These are phyloP conservation scores for Drosophila ercepeae DNA, from an alignment of 1,140 invertebrate species.

Conservation along the genomic window DNA sequence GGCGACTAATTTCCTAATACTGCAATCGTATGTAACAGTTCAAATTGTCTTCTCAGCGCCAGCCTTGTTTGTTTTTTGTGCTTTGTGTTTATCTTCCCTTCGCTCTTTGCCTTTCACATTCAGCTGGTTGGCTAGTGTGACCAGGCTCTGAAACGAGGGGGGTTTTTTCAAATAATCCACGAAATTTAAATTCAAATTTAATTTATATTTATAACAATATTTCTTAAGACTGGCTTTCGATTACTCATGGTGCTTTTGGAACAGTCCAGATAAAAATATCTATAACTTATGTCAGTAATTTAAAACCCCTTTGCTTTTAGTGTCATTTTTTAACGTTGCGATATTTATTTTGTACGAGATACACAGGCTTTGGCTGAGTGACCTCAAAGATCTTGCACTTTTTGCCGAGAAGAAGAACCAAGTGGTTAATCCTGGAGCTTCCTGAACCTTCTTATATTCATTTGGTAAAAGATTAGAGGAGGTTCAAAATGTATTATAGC, in stretches of 20 bases:
- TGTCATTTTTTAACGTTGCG: not conserved
- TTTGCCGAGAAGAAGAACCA: not conserved
- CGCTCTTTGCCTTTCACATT: not conserved
- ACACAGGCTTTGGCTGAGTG: not conserved
- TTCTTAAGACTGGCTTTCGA: not conserved
- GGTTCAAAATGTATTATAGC: too few relatives aligned
- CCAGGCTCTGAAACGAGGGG: not conserved
- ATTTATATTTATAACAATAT: not conserved
- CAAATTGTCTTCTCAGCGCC: constrained; percentile 12
- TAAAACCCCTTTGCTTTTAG: not conserved
- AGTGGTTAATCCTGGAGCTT: not conserved
- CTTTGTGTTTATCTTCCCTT: constrained; percentile 15
- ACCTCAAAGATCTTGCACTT: not conserved
- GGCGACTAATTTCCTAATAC: constrained; percentile 20
- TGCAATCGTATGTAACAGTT: constrained; percentile 6
- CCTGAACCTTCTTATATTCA: not conserved
- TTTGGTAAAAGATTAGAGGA: not conserved
- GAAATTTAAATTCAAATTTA: too few relatives aligned
- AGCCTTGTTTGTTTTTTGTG: constrained; percentile 43
- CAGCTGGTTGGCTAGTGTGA: constrained; percentile 1
- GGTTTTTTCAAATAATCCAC: not conserved
- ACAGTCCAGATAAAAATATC: too few relatives aligned
- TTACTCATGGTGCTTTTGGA: too few relatives aligned
- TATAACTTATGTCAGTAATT: too few relatives aligned
- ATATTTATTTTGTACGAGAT: not conserved